A percentile compares a stretch with the other conserved stretches of the same genome.
Conservation (phyloP, 2,888 invertebrate species). For the Invenusta paracnida region DNA sequence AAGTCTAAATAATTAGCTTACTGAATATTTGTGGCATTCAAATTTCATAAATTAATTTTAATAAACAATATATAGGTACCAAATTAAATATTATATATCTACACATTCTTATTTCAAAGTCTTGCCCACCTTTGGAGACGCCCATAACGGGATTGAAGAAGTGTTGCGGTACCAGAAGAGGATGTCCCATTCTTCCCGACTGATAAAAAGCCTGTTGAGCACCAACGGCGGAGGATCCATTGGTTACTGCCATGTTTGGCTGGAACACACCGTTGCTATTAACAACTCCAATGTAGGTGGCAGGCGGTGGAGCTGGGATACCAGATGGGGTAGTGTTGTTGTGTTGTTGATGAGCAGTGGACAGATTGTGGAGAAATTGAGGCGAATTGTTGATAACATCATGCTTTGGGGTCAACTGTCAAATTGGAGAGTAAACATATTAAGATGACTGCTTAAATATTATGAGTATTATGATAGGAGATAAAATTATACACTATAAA, state of each 20-base stretch:
- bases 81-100: too few relatives aligned
- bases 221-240: neutral
- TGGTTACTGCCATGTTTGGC: neutral
- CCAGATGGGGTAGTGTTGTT: neutral
- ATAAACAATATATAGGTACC: too few relatives aligned
- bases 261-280: neutral
- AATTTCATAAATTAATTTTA: too few relatives aligned
- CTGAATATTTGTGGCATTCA: too few relatives aligned
- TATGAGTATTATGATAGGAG: neutral
- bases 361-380: neutral
- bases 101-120: too few relatives aligned
- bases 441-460: too few relatives aligned
- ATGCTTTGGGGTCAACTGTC: too few relatives aligned
- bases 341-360: neutral
- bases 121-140: neutral
- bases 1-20: too few relatives aligned
- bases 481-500: neutral
- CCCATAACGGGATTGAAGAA: neutral
- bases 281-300: neutral
- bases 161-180: neutral
- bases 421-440: too few relatives aligned
- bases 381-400: too few relatives aligned
- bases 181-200: neutral
- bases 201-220: neutral
- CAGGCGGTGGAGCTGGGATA: neutral